Conservation (phyloP, 2,797 vertebrate genomes). For the Alauda arvensis region DNA sequence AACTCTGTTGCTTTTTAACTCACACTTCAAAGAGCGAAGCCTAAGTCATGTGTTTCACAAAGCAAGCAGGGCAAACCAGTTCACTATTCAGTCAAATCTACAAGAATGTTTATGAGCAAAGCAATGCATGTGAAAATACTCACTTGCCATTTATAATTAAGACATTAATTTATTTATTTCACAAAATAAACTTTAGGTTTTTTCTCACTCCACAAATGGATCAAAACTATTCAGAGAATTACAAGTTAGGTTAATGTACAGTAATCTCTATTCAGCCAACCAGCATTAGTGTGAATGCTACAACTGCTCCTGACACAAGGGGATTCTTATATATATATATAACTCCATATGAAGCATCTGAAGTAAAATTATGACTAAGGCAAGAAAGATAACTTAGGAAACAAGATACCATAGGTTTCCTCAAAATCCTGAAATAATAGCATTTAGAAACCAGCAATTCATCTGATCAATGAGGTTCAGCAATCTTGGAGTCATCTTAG, state of each 20-base stretch:
- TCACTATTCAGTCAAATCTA: not conserved
- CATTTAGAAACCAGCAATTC: not conserved
- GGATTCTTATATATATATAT: not conserved
- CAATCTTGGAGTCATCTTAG: not conserved
- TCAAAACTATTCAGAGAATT: not conserved
- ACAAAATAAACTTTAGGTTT: not conserved
- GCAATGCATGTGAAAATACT: not conserved
- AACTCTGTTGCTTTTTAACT: not conserved
- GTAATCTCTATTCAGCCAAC: not conserved
- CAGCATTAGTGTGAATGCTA: not conserved
- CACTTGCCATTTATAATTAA: not conserved
- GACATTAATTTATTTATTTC: not conserved
- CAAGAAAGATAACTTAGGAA: not conserved
- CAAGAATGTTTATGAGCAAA: not conserved
- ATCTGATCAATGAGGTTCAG: not conserved
- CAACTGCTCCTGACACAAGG: not conserved
- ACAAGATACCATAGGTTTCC: not conserved
- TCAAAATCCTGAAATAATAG: not conserved
- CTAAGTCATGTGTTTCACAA: not conserved
- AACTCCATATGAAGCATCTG: not conserved
- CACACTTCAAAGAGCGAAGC: not conserved
- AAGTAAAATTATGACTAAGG: not conserved
- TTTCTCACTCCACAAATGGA: not conserved
- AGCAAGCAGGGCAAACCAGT: not conserved
- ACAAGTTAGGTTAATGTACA: not conserved